Evolutionary conservation across 2,113 vertebrate genomes (phyloP), one percentile per base, ranked within the genome.

Genomic region (Melanostigma gelatinosum): DNA sequence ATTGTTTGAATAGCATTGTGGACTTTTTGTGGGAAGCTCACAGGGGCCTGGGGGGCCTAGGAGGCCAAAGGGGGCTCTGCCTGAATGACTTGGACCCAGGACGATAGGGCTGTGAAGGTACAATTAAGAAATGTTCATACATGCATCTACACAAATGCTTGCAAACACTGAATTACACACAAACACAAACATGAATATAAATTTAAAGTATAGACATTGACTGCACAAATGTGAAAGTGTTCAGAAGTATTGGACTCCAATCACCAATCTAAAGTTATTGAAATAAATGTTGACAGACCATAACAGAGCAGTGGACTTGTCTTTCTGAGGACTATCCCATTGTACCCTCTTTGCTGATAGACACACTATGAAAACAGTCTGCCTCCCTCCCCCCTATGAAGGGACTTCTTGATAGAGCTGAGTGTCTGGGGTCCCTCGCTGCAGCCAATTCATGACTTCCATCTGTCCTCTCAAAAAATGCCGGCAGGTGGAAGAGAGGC

Each of bases 1-100:
- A 96, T 97, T 97, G 96, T 97, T 96, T 96, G 94, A 95, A 94
- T 93, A 95, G 95, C 95, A 95, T 96, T 96, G 95, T 96, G 94
- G 94, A 94, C 93, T 95, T 96, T 94, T 95, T 92, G 90, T 93
- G 93, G 91, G 93, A 91, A 93, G 91, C 88, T 89, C 91, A 91
- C 69, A 40, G 92, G 91, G 91, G 90, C 85, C 91, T 93, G 84
- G 92, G 84, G 91, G 90, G 85, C 85, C 87, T 85, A 64, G 89
- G 87, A 87, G 85, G 87, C 86, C 89, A 86, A 69, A 89, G 90
- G 85, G 91, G 89, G 87, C 89, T 80, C 52, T 80, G 92, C 93
- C 93, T 96, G 94, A 96, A 95, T 96, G 95, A 95, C 92, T 94
- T 88, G 90, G 91, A 93, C 93, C 88, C 89, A 90, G 91, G 94